phyloP scores from a whole-genome alignment of 2,888 invertebrate genomes.

The Morinoia aosen region DNA sequence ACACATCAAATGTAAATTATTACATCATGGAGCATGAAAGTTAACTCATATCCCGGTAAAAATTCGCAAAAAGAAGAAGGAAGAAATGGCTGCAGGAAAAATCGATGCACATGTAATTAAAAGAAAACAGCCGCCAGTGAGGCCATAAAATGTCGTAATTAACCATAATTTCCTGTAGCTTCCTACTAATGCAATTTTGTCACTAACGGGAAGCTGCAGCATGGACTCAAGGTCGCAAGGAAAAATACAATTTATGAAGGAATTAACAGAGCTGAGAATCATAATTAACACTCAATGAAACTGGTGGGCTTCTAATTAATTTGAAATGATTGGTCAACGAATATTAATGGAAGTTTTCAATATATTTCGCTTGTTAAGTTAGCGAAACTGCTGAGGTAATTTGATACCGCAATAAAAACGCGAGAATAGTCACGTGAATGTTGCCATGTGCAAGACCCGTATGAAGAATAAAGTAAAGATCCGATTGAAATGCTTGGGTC shows the following conservation, averaged over 20 bases:
- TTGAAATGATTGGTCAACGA: neutral
- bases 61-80: too few species aligned
- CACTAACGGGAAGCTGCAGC: neutral
- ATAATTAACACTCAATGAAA: neutral
- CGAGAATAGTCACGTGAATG: neutral
- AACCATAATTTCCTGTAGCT: too few species aligned
- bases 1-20: too few species aligned
- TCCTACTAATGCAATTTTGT: neutral
- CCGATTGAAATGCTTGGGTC: neutral
- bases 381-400: neutral
- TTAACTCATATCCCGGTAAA: too few species aligned
- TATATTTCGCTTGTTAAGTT: neutral
- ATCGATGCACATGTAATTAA: too few species aligned
- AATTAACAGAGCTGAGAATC: neutral
- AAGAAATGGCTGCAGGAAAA: too few species aligned
- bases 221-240: neutral
- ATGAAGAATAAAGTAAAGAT: neutral
- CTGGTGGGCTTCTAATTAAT: neutral
- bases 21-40: too few species aligned
- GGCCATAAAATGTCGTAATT: too few species aligned
- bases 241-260: neutral
- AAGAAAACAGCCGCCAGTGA: too few species aligned
- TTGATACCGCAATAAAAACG: neutral
- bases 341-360: neutral
- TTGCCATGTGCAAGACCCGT: neutral